Percentiles rank a stretch among this genome's conserved stretches.
Conservation (phyloP, 2,888 invertebrate species). For the Hanleya hanleyi region DNA sequence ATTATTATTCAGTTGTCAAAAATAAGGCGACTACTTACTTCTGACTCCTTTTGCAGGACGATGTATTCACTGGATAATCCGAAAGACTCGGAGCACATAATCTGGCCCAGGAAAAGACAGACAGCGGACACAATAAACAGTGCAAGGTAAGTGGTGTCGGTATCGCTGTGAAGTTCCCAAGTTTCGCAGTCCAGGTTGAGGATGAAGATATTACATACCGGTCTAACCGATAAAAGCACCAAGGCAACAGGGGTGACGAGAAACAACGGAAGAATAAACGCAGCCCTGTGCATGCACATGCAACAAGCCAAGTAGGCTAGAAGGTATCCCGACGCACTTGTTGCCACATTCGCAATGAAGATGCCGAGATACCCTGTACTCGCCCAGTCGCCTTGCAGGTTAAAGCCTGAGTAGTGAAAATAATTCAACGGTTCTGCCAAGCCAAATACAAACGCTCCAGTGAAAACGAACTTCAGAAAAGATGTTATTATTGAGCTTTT, state of each 20-base stretch:
- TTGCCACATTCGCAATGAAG: constrained; percentile 37
- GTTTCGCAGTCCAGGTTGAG: too few species aligned
- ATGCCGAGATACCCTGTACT: not conserved
- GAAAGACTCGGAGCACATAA: too few species aligned
- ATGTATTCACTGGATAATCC: too few species aligned
- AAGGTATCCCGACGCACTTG: constrained; percentile 38
- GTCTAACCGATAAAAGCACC: constrained; percentile 29
- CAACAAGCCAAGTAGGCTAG: constrained; percentile 52
- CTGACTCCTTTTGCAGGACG: too few species aligned
- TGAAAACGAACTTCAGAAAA: not conserved
- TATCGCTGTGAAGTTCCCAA: too few species aligned
- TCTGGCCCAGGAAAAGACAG: too few species aligned
- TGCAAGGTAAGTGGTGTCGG: too few species aligned
- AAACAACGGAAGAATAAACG: constrained; percentile 55
- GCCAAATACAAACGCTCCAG: not conserved
- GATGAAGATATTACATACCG: constrained; percentile 27
- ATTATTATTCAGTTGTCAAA: too few species aligned
- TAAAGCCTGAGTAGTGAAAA: not conserved
- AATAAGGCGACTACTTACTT: too few species aligned
- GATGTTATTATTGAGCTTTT: not conserved
- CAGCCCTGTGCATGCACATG: constrained; percentile 57
- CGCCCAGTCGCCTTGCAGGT: not conserved
- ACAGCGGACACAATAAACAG: too few species aligned
- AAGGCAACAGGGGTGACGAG: constrained; percentile 49
- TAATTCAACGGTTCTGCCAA: not conserved